Base-by-base conservation (phyloP, 2,888 invertebrate species). In the Morpho achilles region DNA sequence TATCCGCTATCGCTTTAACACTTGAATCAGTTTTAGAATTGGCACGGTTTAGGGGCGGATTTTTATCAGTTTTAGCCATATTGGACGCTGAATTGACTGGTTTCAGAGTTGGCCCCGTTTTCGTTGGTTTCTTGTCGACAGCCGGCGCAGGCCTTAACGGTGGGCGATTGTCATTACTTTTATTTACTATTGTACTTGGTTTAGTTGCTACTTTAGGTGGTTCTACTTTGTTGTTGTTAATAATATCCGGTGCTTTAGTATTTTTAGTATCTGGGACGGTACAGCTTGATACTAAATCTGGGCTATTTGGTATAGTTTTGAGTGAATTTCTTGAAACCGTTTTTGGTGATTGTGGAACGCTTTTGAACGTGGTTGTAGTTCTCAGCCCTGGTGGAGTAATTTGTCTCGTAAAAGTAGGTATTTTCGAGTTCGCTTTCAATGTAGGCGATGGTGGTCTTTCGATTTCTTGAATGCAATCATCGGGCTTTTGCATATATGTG, bases 231-330 rank as follows among this genome's bases (percentile, higher is more conserved):
- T 91, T 91, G 55, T 79, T 79, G 66, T 91, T 93, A 32, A 93
- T 84, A n/a, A 93, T 92, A 69, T 93, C 93, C 0, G 93, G 93
- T 0, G 94, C 92, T 77, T 94, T 94, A 0, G 87, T 80, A 22
- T 84, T 86, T 54, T 91, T 87, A 9, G 79, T 75, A 40, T 91
- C 89, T 0, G 82, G 80, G n/a, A 87, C 82, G 0, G 93, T 93
- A 73, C 95, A 95, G 71, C 95, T 95, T 0, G 94, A 94, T 4
- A 95, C 95, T 41, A 95, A 79, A 73, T 95, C 95, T 0, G 95
- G 95, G 75, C 94, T 94, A 70, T 94, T 95, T 61, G 70, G 79
- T 60, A 85, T 83, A 5, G 63, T 63, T 70, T 84, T 86, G 4
- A 82, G 70, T 67, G 79, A 55, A 46, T 77, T 82, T 74, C 86